Conservation (phyloP, 2,888 invertebrate genomes). For the Flexamia atlantica region DNA sequence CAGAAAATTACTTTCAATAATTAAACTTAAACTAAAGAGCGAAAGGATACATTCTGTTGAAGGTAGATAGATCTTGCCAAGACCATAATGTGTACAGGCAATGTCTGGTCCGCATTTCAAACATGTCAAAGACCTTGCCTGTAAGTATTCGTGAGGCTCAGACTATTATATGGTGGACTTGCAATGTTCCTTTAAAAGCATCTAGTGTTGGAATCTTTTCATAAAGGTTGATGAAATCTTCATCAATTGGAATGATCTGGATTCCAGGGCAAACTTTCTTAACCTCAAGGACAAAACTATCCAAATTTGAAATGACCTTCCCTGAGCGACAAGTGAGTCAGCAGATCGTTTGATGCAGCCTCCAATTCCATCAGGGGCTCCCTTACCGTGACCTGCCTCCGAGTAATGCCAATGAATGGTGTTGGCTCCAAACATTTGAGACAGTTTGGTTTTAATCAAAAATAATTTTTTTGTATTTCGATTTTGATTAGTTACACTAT, state of each 20-base stretch:
- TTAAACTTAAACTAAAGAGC: constrained; percentile 35
- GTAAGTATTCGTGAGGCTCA: constrained; percentile 25
- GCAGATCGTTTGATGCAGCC: constrained; percentile 71
- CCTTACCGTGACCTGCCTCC: constrained; percentile 72
- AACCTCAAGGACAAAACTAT: constrained; percentile 3
- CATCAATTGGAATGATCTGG: constrained; percentile 51
- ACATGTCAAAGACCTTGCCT: constrained; percentile 47
- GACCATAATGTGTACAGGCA: constrained; percentile 43
- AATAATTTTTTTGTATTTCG: too few species aligned
- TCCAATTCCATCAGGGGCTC: constrained; percentile 72
- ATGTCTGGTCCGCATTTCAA: constrained; percentile 13
- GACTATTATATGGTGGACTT: constrained; percentile 55
- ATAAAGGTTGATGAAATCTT: constrained; percentile 39
- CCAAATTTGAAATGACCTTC: constrained; percentile 60
- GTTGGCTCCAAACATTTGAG: constrained; percentile 64
- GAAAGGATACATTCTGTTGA: constrained; percentile 57
- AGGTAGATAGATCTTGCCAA: constrained; percentile 53
- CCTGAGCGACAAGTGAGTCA: constrained; percentile 64
- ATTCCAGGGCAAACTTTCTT: constrained; percentile 43
- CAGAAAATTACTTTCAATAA: constrained; percentile 44
- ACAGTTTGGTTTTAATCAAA: constrained; percentile 69
- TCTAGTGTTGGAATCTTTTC: constrained; percentile 42
- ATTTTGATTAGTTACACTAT: constrained; percentile 73
- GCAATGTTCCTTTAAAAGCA: constrained; percentile 63
- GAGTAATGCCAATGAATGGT: too few species aligned